Conservation (phyloP, 2,888 invertebrate genomes). For the Disparrhopalites patrizii region DNA sequence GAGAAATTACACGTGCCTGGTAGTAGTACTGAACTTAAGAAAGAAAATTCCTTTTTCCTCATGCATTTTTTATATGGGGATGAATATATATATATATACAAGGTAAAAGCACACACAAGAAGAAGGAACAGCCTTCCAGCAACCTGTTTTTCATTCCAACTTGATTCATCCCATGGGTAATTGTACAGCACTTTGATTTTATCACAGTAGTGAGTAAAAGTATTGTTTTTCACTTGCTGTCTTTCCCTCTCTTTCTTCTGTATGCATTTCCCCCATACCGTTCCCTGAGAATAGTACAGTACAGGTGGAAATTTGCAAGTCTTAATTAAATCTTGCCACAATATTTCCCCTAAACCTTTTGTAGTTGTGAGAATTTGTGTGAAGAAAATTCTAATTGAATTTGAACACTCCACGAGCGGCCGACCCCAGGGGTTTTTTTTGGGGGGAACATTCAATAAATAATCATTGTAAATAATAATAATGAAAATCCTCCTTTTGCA, state of each 20-base stretch:
- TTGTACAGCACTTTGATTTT: not conserved
- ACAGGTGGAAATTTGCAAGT: not conserved
- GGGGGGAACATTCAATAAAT: not conserved
- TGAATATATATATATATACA: not conserved
- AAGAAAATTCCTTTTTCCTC: slow-evolving; percentile 3
- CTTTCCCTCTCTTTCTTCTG: no score
- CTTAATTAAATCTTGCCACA: not conserved
- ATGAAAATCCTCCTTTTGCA: no score
- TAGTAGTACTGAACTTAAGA: slow-evolving; percentile 8
- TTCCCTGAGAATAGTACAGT: not conserved
- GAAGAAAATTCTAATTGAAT: not conserved
- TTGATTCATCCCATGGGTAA: not conserved
- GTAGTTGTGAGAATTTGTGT: no score
- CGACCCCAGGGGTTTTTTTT: not conserved
- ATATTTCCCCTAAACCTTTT: no score
- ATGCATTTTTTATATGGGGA: not conserved
- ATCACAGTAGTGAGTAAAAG: not conserved
- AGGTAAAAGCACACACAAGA: not conserved
- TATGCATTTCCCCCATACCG: no score
- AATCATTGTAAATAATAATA: no score
- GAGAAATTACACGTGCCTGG: slow-evolving; percentile 17
- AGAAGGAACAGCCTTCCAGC: not conserved
- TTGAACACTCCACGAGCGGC: not conserved
- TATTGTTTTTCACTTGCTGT: no score
- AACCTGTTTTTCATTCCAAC: not conserved